phyloP scores from a whole-genome alignment of 2,797 vertebrate genomes.

The Cheirogaleus major region DNA sequence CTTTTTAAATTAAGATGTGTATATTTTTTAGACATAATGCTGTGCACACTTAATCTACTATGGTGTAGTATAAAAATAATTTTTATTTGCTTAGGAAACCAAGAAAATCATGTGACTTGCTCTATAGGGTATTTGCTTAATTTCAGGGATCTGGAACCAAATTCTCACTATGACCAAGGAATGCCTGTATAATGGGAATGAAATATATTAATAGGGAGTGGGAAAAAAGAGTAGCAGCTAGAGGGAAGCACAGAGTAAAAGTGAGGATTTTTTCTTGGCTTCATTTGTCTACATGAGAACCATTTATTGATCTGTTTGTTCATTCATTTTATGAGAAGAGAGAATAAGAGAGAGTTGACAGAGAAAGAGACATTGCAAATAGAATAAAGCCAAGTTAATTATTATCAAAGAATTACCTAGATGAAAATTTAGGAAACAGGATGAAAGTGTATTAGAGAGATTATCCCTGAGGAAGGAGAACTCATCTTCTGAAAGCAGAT shows the following conservation, averaged over 20 bases:
- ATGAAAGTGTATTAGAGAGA: not conserved
- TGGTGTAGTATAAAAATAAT: not conserved
- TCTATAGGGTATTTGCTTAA: not conserved
- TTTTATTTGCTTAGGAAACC: no score
- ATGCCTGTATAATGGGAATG: not conserved
- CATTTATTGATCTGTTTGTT: not conserved
- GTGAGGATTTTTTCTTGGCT: not conserved
- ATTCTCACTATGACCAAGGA: not conserved
- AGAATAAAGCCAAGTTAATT: not conserved
- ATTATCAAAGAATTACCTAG: not conserved
- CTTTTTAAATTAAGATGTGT: not conserved
- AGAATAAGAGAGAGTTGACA: not conserved
- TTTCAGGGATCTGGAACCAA: not conserved
- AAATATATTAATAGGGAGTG: not conserved
- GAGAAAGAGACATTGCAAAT: not conserved
- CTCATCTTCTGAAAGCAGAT: not conserved
- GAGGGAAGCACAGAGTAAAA: not conserved
- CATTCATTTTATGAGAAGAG: not conserved
- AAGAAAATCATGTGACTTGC: not conserved
- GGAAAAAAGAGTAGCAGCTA: no score
- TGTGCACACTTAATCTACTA: not conserved
- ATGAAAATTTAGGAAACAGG: not conserved
- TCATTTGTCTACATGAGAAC: not conserved
- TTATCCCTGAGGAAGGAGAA: no score
- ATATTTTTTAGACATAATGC: not conserved